Base-by-base conservation (phyloP, 2,888 invertebrate species). In the Caenorhabditis angaria region DNA sequence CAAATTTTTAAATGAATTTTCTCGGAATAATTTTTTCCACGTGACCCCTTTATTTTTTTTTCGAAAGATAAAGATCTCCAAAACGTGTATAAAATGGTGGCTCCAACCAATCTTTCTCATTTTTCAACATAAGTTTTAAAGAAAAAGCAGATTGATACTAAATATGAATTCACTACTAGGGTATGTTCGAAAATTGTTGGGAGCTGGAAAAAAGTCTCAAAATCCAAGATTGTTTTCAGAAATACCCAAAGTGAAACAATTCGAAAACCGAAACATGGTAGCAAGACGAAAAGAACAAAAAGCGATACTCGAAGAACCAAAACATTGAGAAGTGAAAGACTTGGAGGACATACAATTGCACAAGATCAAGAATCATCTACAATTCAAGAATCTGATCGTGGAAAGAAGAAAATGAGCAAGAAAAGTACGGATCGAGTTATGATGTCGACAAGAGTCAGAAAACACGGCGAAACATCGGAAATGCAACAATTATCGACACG, bases 311-410 rank as follows among this genome's bases (percentile, higher is more conserved):
- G 41, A 41, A 41, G 18, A 14, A 41, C 41, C 10, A 41, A 41
- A 41, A 14, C 5, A 18, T 3, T 41, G 41, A 41, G 18, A 41
- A 41, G 41, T 41, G 41, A 41, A 41, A 18, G 41, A 41, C 18
- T 41, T n/a, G n/a, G n/a, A n/a, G n/a, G n/a, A n/a, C n/a, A n/a
- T n/a, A n/a, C n/a, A n/a, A n/a, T n/a, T n/a, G n/a, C n/a, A n/a
- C n/a, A n/a, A n/a, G 41, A 41, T 41, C 41, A 41, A 14, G 41
- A 41, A 41, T n/a, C n/a, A n/a, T n/a, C n/a, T n/a, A 41, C 41
- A 41, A 41, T 18, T 12, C 41, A 41, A 41, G 41, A 18, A 41
- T 41, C 41, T 3, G 41, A 41, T 41, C 41, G 41, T n/a, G n/a
- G n/a, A n/a, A n/a, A n/a, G 18, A 41, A 41, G 41, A 41, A 41